Evolutionary conservation across 2,113 vertebrate genomes (phyloP).

Genomic region (Sorex araneus): DNA sequence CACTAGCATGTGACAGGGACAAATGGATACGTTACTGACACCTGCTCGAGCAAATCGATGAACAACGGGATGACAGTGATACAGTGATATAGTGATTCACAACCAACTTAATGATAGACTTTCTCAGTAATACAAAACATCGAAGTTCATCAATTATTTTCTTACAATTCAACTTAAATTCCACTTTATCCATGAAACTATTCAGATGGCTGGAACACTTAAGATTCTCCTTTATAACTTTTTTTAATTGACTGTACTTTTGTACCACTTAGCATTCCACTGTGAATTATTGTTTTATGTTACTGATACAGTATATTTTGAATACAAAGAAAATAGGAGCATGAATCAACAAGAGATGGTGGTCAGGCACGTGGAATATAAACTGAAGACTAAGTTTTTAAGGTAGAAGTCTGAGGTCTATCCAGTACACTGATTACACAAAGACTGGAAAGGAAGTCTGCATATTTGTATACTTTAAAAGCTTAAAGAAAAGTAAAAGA

Average conservation of each 20-base stretch:
- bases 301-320: neutral
- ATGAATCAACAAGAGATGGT: too few species aligned
- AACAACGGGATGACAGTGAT: too few species aligned
- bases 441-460: neutral
- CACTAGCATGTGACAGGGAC: too few species aligned
- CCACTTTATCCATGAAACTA: neutral
- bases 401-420: neutral
- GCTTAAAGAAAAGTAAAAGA: neutral
- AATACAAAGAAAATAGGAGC: neutral
- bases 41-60: too few species aligned
- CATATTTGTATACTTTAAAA: neutral
- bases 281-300: neutral
- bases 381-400: too few species aligned
- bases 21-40: too few species aligned
- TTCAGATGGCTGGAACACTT: too few species aligned
- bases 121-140: neutral
- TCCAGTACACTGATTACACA: neutral
- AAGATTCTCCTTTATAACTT: neutral
- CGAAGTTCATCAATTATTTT: neutral
- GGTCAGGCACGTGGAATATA: too few species aligned
- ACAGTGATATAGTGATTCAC: too few species aligned
- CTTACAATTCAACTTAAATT: conserved; percentile 19
- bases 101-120: neutral
- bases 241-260: neutral
- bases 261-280: neutral